Evolutionary conservation across 1,140 invertebrate species (phyloP).

Genomic region (Caenorhabditis elegans): WBcel235 BX284605.5:8615501-8616000

Average conservation of each 20-base stretch:
- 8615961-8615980: not conserved
- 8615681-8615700: not conserved
- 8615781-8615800: not conserved
- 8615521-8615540: constrained; percentile 3
- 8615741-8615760: not conserved
- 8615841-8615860: not conserved
- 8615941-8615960: too few relatives aligned
- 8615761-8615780: not conserved
- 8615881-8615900: not conserved
- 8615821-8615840: constrained; percentile 6
- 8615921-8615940: not conserved
- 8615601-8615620: not conserved
- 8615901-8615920: not conserved
- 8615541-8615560: not conserved
- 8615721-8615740: not conserved
- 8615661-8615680: not conserved
- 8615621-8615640: not conserved
- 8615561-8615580: not conserved
- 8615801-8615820: not conserved
- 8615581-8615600: not conserved
- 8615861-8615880: not conserved
- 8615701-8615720: not conserved
- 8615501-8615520: not conserved
- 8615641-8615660: not conserved
- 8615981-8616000: not conserved